phyloP scores from a whole-genome alignment of 2,888 invertebrate species.

The Tiliacea aurago region DNA sequence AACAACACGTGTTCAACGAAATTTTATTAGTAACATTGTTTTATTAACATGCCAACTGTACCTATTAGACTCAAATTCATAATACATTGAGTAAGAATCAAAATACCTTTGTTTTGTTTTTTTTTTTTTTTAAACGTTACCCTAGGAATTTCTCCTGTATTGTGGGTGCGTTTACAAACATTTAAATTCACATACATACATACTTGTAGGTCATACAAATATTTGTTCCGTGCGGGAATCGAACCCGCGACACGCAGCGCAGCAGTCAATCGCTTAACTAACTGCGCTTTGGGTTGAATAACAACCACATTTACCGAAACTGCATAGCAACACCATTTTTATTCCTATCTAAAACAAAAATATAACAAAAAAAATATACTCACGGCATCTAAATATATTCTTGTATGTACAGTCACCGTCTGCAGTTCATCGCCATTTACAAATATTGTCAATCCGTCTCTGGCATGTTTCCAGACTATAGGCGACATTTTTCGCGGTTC shows the following conservation, averaged over 20 bases:
- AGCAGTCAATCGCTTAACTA: no score
- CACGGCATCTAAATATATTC: slow-evolving; percentile 66
- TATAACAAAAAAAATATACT: slow-evolving; percentile 54
- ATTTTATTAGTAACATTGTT: background rate
- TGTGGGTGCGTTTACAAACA: no score
- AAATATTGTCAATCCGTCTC: slow-evolving; percentile 70
- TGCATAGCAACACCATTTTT: slow-evolving; percentile 33
- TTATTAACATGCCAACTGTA: no score
- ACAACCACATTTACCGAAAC: background rate
- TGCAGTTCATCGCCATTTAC: slow-evolving; percentile 79
- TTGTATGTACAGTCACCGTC: slow-evolving; percentile 68
- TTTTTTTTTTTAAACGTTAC: no score
- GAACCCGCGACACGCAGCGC: no score
- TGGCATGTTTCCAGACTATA: slow-evolving; percentile 79
- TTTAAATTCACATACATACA: no score
- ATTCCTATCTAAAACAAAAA: slow-evolving; percentile 47
- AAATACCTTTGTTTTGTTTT: no score
- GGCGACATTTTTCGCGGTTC: slow-evolving; percentile 82
- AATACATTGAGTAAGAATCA: background rate
- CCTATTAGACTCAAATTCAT: background rate
- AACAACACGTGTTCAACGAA: background rate
- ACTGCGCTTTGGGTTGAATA: background rate
- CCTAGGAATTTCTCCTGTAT: no score
- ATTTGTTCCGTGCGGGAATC: no score
- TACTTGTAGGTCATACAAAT: no score